These are phyloP conservation scores for Simalia tracyae DNA, from an alignment of 2,797 vertebrate species.

Conservation along the genomic window DNA sequence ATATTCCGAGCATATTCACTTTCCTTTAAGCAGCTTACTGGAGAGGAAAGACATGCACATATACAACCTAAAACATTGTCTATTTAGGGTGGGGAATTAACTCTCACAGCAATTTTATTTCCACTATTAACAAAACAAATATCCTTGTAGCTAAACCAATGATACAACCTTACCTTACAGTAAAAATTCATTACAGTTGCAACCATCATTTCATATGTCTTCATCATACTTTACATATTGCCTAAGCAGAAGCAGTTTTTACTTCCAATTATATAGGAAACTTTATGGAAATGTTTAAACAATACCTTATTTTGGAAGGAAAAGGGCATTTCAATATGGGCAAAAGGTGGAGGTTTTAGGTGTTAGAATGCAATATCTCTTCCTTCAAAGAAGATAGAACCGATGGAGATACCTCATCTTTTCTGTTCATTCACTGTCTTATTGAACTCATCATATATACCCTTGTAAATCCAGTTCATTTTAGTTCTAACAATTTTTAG, in stretches of 20 bases:
- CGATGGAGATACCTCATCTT: background rate
- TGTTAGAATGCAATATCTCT: constrained; percentile 35
- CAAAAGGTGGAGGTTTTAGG: constrained; percentile 33
- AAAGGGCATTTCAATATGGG: constrained; percentile 40
- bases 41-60: no score
- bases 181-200: constrained; percentile 57
- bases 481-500: constrained; percentile 9
- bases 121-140: background rate
- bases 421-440: background rate
- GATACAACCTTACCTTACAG: constrained; percentile 48
- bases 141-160: constrained; percentile 18
- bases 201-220: constrained; percentile 62
- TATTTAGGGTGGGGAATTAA: background rate
- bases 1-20: background rate
- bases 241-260: constrained; percentile 6
- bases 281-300: constrained; percentile 62
- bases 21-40: background rate
- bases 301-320: background rate
- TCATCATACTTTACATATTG: constrained; percentile 34
- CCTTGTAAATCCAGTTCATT: background rate
- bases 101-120: constrained; percentile 12
- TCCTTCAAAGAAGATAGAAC: background rate
- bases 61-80: background rate
- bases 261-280: constrained; percentile 69
- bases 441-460: background rate